Base-by-base conservation (phyloP, 2,113 vertebrate species). In the Hippocampus barbouri region DNA sequence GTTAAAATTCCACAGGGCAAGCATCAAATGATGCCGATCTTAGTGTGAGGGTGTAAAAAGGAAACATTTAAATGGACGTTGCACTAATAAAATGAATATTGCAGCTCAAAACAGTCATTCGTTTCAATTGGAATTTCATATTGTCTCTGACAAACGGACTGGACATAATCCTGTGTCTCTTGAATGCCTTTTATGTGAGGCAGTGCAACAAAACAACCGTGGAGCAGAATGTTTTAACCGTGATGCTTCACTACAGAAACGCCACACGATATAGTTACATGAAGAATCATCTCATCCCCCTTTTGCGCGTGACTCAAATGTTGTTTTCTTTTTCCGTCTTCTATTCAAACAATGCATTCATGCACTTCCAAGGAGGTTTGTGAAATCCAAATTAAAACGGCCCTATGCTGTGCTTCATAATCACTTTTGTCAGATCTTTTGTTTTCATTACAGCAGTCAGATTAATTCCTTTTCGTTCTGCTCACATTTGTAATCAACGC, bases 1-100 rank as follows among this genome's bases (percentile, higher is more conserved):
- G 89, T 88, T 53, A 79, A 81, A 82, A 83, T 77, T 25, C 67
- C 69, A 79, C 84, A 88, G 79, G 49, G 74, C 38, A 63, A 77
- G 80, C 40, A 75, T 81, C 82, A 81, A 83, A 74, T 3, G 80
- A 76, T 82, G 78, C 79, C 86, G 71, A 79, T 76, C 71, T 83
- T 71, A 81, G 77, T 72, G 71, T 78, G 79, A 61, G 62, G 70
- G 56, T 67, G 69, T 30, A n/a, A 53, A 68, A 75, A 79, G 4
- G 8, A 40, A 62, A 56, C 67, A 49, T 23, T 45, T 56, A 75
- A 79, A 81, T 75, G 72, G 68, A 83, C 78, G 64, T 73, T 85
- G 82, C 70, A 76, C 80, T 78, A 72, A 62, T 83, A 41, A 72
- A 79, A 68, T 41, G 68, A 78, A 67, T 66, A 1, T 27, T 68